Percentiles rank a stretch among this genome's conserved stretches.
Conservation (phyloP, 2,888 invertebrate species). For the Stramonita haemastoma region DNA sequence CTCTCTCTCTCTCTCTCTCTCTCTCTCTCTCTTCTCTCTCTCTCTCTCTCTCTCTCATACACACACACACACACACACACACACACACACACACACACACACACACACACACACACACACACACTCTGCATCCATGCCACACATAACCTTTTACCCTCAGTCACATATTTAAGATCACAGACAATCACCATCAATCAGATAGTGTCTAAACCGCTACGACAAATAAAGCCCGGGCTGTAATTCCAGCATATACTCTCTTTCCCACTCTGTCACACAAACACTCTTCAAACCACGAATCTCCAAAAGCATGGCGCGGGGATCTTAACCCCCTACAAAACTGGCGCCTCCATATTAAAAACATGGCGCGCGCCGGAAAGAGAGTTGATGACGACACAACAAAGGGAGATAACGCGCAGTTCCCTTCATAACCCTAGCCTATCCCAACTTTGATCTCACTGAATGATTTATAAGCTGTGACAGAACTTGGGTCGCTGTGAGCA, state of each 20-base stretch:
- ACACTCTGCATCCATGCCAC: too few species aligned
- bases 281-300: background rate
- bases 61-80: slow-evolving; percentile 17
- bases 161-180: background rate
- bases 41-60: background rate
- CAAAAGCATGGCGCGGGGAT: background rate
- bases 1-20: background rate
- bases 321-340: background rate
- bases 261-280: background rate
- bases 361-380: background rate
- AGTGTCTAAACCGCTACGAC: too few species aligned
- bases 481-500: background rate
- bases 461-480: slow-evolving; percentile 37
- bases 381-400: slow-evolving; percentile 32
- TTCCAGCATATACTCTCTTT: background rate
- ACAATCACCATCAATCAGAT: background rate
- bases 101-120: too few species aligned
- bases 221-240: background rate
- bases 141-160: too few species aligned
- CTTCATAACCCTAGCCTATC: background rate
- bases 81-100: background rate
- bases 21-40: background rate
- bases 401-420: slow-evolving; percentile 37
- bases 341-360: background rate
- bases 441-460: slow-evolving; percentile 27